Percentiles rank a stretch among this genome's conserved stretches.
Evolutionary conservation across 2,113 vertebrate species (phyloP).

Genomic region (Crocuta crocuta): DNA sequence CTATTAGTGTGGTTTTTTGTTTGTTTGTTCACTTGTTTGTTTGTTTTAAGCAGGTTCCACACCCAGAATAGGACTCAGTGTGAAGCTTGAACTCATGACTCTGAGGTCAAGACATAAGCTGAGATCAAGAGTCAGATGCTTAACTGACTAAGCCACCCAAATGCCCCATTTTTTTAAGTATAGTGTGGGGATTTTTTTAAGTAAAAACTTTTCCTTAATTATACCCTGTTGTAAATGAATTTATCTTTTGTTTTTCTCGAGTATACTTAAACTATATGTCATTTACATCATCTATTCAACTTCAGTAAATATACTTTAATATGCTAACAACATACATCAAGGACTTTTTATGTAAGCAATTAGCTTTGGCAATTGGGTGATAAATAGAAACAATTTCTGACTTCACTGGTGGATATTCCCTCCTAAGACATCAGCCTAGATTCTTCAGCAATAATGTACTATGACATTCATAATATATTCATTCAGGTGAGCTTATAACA

Average conservation of each 20-base stretch:
- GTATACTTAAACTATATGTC: conserved; percentile 39
- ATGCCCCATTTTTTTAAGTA: too few species aligned
- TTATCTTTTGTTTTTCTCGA: conserved; percentile 17
- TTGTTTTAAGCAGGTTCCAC: too few species aligned
- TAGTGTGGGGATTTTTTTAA: not conserved
- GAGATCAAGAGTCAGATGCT: too few species aligned
- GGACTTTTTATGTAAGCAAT: not conserved
- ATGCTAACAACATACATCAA: not conserved
- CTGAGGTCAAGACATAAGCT: too few species aligned
- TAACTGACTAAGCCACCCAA: too few species aligned
- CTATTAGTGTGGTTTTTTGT: not conserved
- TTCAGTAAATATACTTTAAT: conserved; percentile 29
- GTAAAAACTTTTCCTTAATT: not conserved
- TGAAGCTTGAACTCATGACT: too few species aligned
- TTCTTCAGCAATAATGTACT: not conserved
- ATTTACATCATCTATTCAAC: conserved; percentile 22
- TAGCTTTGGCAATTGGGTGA: not conserved
- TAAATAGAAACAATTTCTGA: not conserved
- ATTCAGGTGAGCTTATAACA: not conserved
- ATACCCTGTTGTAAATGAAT: conserved; percentile 29
- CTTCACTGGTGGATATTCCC: not conserved
- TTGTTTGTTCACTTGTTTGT: too few species aligned
- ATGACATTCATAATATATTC: not conserved
- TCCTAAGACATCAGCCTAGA: not conserved
- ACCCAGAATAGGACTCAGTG: too few species aligned